phyloP scores from a whole-genome alignment of 2,797 vertebrate species.

The Poeciliopsis gracilis region DNA sequence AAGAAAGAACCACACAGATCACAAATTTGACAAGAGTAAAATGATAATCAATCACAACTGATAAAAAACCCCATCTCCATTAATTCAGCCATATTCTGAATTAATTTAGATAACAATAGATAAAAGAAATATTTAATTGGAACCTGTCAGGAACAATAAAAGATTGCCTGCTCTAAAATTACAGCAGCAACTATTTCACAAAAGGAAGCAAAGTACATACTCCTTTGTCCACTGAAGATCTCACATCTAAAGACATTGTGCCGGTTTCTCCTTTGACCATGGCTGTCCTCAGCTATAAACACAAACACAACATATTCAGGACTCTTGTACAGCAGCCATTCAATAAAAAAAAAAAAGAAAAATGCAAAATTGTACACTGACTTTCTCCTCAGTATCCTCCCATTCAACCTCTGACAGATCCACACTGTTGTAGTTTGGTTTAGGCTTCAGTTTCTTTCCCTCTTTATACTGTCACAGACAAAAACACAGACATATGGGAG shows the following conservation, averaged over 20 bases:
- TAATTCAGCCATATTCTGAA: neutral
- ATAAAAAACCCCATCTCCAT: too few species aligned
- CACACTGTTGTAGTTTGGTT: slow-evolving; percentile 97
- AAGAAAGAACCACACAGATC: slow-evolving; percentile 19
- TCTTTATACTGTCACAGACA: slow-evolving; percentile 89
- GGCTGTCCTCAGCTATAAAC: slow-evolving; percentile 89
- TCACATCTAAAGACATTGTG: slow-evolving; percentile 88
- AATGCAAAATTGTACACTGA: slow-evolving; percentile 71
- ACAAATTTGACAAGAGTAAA: neutral
- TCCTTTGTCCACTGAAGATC: slow-evolving; percentile 91
- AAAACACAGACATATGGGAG: slow-evolving; percentile 5
- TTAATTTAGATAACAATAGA: neutral
- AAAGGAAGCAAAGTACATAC: slow-evolving; percentile 77
- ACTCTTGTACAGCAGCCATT: neutral
- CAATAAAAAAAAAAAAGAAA: neutral
- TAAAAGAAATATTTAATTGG: neutral
- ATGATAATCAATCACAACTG: neutral
- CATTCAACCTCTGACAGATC: slow-evolving; percentile 96
- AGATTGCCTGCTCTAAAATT: slow-evolving; percentile 1
- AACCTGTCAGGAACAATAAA: neutral
- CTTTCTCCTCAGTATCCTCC: slow-evolving; percentile 90
- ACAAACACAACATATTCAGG: slow-evolving; percentile 14
- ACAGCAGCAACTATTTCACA: neutral
- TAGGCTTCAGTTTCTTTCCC: slow-evolving; percentile 91
- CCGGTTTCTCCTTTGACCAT: slow-evolving; percentile 96